Evolutionary conservation across 2,888 invertebrate species (phyloP).

Genomic region (Carpatolechia fugitivella): DNA sequence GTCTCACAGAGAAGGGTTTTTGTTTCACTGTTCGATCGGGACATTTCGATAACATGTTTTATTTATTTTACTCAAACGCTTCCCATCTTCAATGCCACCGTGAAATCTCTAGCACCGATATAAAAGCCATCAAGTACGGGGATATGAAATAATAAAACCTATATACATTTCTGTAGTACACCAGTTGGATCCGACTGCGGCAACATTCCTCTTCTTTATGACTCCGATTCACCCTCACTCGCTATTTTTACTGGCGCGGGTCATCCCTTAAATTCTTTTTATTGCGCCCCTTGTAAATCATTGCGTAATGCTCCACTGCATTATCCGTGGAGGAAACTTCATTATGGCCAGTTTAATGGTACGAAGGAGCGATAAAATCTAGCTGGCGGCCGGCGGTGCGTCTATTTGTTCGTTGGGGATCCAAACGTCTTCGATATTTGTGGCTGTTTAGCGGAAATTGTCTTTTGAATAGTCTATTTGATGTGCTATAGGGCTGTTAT

Average conservation of each 20-base stretch:
- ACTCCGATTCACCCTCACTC: conserved; percentile 39
- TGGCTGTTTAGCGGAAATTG: conserved; percentile 12
- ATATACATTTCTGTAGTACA: conserved; percentile 27
- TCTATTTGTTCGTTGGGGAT: conserved; percentile 26
- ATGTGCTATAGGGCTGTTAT: not conserved
- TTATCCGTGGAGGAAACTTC: conserved; percentile 76
- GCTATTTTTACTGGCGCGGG: conserved; percentile 64
- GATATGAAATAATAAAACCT: conserved; percentile 54
- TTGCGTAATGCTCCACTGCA: conserved; percentile 76
- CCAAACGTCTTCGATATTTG: conserved; percentile 27
- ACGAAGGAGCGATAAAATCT: conserved; percentile 77
- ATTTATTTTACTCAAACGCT: not conserved
- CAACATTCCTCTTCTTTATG: conserved; percentile 72
- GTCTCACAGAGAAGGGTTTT: too few relatives aligned
- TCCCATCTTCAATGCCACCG: not conserved
- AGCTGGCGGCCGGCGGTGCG: conserved; percentile 52
- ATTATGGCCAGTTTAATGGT: conserved; percentile 79
- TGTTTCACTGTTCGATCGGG: too few relatives aligned
- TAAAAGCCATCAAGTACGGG: conserved; percentile 21
- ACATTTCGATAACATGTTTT: too few relatives aligned
- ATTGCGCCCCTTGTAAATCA: conserved; percentile 78
- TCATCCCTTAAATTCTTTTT: conserved; percentile 79
- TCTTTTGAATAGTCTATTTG: conserved; percentile 8
- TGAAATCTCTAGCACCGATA: conserved; percentile 13
- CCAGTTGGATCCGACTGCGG: conserved; percentile 50